Percentiles rank a stretch among this genome's conserved stretches.
phyloP scores from a whole-genome alignment of 2,113 vertebrate genomes.

The Embiotoca jacksoni region DNA sequence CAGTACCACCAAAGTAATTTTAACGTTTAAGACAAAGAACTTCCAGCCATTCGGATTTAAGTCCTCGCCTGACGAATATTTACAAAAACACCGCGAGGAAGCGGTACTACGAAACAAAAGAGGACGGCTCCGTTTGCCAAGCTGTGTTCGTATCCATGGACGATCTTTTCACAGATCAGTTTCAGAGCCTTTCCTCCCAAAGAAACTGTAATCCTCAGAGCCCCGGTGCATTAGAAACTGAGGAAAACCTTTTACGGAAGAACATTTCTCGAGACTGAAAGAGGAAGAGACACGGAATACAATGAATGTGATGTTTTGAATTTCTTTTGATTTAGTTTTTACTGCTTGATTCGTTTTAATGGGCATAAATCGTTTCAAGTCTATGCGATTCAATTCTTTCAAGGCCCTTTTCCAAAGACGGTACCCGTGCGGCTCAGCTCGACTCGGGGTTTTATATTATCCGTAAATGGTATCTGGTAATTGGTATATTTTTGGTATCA shows the following conservation, averaged over 20 bases:
- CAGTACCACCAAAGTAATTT: slow-evolving; percentile 47
- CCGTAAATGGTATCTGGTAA: too few relatives aligned
- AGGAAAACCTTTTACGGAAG: slow-evolving; percentile 87
- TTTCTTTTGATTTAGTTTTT: neutral
- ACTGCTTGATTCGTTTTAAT: too few relatives aligned
- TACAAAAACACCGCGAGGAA: slow-evolving; percentile 31
- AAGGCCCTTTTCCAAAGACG: too few relatives aligned
- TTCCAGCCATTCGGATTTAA: slow-evolving; percentile 49
- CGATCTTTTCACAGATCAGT: slow-evolving; percentile 85
- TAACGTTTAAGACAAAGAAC: slow-evolving; percentile 31
- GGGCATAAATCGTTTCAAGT: too few relatives aligned
- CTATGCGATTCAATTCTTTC: too few relatives aligned
- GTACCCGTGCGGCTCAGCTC: too few relatives aligned
- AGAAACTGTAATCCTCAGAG: slow-evolving; percentile 85
- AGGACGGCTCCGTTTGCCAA: slow-evolving; percentile 11
- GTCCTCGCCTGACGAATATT: slow-evolving; percentile 11
- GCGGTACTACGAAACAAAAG: slow-evolving; percentile 26
- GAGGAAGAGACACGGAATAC: neutral
- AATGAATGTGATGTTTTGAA: neutral
- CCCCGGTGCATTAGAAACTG: slow-evolving; percentile 88
- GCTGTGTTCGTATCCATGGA: slow-evolving; percentile 14
- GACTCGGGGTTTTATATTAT: too few relatives aligned
- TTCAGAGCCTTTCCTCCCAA: slow-evolving; percentile 89
- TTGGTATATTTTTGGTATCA: too few relatives aligned
- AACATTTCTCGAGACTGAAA: slow-evolving; percentile 87